These are phyloP conservation scores for Ciconia stormi DNA, from an alignment of 2,113 vertebrate genomes.

Conservation along the genomic window DNA sequence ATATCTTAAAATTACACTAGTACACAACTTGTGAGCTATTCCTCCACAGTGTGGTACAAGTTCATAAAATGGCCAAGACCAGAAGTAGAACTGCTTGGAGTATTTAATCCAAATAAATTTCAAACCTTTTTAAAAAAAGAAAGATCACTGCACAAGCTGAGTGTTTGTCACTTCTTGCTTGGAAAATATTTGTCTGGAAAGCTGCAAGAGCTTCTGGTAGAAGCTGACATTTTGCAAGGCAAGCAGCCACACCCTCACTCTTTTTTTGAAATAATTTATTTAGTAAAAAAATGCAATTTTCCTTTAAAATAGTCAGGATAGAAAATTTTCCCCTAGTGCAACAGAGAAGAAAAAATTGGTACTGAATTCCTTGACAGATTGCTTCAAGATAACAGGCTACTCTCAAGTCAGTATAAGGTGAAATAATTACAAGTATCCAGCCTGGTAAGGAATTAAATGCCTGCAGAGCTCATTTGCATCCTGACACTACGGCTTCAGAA, in stretches of 20 bases:
- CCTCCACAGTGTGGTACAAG: not conserved
- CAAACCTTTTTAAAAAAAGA: not conserved
- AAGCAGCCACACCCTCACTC: fast-evolving
- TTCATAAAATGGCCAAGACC: not conserved
- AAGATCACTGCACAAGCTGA: not conserved
- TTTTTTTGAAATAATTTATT: not conserved
- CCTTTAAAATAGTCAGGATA: not conserved
- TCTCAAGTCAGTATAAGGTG: not conserved
- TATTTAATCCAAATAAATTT: not conserved
- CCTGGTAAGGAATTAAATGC: constrained; percentile 5
- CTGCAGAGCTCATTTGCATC: not conserved
- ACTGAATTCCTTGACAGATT: not conserved
- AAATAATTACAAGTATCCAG: not conserved
- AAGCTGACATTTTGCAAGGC: not conserved
- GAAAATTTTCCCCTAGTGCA: not conserved
- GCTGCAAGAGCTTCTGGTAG: not conserved
- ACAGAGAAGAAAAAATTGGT: not conserved
- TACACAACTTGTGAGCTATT: not conserved
- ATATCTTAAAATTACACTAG: not conserved
- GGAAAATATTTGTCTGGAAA: not conserved
- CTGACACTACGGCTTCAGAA: not conserved
- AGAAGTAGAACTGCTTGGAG: not conserved
- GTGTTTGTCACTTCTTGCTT: not conserved
- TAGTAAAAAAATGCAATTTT: not conserved
- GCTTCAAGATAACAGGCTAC: not conserved